Evolutionary conservation across 2,113 vertebrate genomes (phyloP), one percentile per base, ranked within the genome.

Genomic region (Sterna hirundo): DNA sequence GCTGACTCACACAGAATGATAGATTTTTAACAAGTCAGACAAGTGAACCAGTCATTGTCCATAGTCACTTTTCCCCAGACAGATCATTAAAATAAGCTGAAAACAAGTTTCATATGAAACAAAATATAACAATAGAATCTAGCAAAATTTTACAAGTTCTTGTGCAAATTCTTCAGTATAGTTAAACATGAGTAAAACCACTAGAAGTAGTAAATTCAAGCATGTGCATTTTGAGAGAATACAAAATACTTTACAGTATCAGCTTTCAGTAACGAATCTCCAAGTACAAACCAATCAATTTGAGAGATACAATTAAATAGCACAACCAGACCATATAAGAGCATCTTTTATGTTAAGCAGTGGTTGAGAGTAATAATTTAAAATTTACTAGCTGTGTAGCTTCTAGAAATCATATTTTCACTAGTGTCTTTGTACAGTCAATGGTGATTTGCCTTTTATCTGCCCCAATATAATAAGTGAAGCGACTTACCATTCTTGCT

Each of bases 401-500:
- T 93, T n/a, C 71, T 79, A 78, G 88, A 91, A 83, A 86, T 83
- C 4, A 83, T 17, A 95, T 75, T 57, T 88, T 40, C 51, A 90
- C 49, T 46, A 80, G 76, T 54, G 61, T 93, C 44, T 78, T 77
- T 85, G 52, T 68, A 82, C 83, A 76, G 83, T 75, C 38, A 91
- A 84, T 38, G 51, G 20, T 40, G 20, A 40, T 83, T 86, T 90
- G 80, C 29, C 42, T 40, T 90, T 86, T 80, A 84, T n/a, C 52
- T 76, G 22, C 44, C 55, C 32, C 65, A 90, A 57, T 90, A 27
- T 22, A 40, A 42, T 32, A 77, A 82, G 40, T 51, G 85, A 87
- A 89, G 38, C 40, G 83, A 64, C 99, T 99, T 98, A 99, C 99
- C 99, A 98, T 99, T 99, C 98, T 99, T 99, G 98, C 99, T 99